A percentile compares a stretch with the other conserved stretches of the same genome.
Conservation (phyloP, 2,888 invertebrate species). For the Philereme vetulata region DNA sequence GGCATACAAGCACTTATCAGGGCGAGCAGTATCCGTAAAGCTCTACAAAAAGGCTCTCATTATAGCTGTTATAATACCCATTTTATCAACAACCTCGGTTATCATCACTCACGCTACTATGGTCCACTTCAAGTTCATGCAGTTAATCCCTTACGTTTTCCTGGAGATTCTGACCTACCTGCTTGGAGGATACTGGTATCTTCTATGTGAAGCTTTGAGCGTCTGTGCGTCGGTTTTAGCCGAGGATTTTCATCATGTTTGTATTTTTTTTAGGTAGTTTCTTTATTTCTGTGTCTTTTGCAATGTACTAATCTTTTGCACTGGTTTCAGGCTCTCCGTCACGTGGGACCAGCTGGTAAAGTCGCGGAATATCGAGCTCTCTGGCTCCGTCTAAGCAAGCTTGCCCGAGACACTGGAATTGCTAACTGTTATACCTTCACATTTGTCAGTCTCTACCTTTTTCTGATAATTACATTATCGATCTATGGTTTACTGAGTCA, state of each 20-base stretch:
- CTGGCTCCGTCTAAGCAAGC: constrained; percentile 88
- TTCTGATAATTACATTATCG: constrained; percentile 89
- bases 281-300: not conserved
- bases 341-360: constrained; percentile 87
- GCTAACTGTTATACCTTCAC: constrained; percentile 88
- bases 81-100: constrained; percentile 86
- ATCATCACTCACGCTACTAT: constrained; percentile 88
- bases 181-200: constrained; percentile 88
- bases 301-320: not conserved
- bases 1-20: constrained; percentile 85
- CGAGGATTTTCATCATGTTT: constrained; percentile 86
- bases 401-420: constrained; percentile 86
- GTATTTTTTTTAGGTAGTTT: constrained; percentile 7
- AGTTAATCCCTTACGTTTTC: constrained; percentile 88
- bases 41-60: constrained; percentile 84
- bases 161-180: constrained; percentile 87
- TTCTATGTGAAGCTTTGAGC: constrained; percentile 87
- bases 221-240: constrained; percentile 86
- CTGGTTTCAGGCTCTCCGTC: constrained; percentile 82
- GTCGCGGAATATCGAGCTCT: constrained; percentile 88
- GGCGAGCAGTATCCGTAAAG: constrained; percentile 81
- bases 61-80: constrained; percentile 84
- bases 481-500: constrained; percentile 89
- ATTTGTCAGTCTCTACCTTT: constrained; percentile 87
- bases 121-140: constrained; percentile 86